A percentile compares a stretch with the other conserved stretches of the same genome.
phyloP scores from a whole-genome alignment of 2,888 invertebrate genomes.

The Syrista parreyssii region DNA sequence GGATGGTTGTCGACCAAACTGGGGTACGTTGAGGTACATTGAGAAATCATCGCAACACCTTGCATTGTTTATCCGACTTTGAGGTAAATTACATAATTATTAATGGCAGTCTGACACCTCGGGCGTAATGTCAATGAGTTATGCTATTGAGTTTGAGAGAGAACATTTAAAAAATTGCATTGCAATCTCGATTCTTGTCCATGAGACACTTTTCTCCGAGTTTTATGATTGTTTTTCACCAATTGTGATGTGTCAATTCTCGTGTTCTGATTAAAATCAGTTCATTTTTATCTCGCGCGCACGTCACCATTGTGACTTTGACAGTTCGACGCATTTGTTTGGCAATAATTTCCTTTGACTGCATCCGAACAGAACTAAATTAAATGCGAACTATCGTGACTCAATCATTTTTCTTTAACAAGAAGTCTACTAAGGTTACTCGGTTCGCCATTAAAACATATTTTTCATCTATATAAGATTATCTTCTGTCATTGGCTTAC shows the following conservation, averaged over 20 bases:
- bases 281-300: constrained; percentile 11
- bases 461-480: neutral
- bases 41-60: constrained; percentile 34
- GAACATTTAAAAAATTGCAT: neutral
- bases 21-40: constrained; percentile 21
- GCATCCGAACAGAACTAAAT: neutral
- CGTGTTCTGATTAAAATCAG: constrained; percentile 28
- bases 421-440: constrained; percentile 27
- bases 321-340: constrained; percentile 2
- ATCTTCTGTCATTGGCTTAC: neutral
- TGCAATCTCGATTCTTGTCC: constrained; percentile 35
- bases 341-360: neutral
- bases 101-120: constrained; percentile 5
- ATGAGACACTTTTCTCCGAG: constrained; percentile 35
- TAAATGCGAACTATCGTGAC: neutral
- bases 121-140: neutral
- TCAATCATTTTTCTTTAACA: neutral
- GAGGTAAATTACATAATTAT: constrained; percentile 38
- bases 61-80: constrained; percentile 40
- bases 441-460: constrained; percentile 26
- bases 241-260: constrained; percentile 47
- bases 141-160: neutral
- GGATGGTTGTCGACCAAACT: constrained; percentile 24
- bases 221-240: constrained; percentile 44
- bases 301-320: constrained; percentile 8